Conservation (phyloP, 2,113 vertebrate species). For the Elephas maximus region DNA sequence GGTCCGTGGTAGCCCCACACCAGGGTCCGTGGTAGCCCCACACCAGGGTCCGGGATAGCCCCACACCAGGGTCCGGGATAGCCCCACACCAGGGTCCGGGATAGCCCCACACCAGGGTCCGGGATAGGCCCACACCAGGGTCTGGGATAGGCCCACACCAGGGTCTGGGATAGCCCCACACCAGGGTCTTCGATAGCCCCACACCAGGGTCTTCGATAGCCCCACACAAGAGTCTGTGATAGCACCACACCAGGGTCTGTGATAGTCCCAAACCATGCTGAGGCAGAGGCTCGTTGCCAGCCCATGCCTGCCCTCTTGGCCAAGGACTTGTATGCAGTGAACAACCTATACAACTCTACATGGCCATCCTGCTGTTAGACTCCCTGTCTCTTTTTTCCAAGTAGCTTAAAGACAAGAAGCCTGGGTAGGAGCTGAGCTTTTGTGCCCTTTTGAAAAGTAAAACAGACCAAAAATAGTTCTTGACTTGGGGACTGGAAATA, state of each 20-base stretch:
- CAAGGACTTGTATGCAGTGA: neutral
- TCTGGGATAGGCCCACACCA: too few relatives aligned
- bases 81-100: too few relatives aligned
- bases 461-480: conserved; percentile 6
- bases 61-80: neutral
- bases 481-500: neutral
- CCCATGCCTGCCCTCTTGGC: neutral
- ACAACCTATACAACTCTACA: neutral
- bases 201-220: too few relatives aligned
- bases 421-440: neutral
- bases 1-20: neutral
- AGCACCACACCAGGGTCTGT: too few relatives aligned
- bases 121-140: too few relatives aligned
- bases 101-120: too few relatives aligned
- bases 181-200: too few relatives aligned
- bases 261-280: neutral
- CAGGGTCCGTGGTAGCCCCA: too few relatives aligned
- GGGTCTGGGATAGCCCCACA: too few relatives aligned
- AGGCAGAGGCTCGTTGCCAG: neutral
- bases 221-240: accelerated
- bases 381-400: neutral
- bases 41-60: too few relatives aligned
- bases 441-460: neutral
- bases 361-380: neutral
- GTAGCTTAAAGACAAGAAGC: neutral